Evolutionary conservation across 2,113 vertebrate genomes (phyloP).

Genomic region (Octodon degus): DNA sequence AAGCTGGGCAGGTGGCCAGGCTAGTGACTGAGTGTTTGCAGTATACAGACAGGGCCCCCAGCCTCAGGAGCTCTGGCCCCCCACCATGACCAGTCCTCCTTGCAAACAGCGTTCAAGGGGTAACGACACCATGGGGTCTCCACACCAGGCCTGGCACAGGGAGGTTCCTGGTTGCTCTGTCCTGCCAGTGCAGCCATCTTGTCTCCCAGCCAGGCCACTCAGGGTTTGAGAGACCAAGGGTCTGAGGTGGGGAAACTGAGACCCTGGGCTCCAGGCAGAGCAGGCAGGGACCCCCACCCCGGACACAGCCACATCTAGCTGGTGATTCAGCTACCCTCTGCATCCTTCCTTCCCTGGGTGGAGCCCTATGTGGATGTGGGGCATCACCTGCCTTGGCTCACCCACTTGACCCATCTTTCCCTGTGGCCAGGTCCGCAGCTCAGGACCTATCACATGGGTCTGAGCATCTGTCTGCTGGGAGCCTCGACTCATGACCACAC

Average conservation of each 20-base stretch:
- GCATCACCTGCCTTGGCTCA: not conserved
- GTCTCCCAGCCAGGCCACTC: not conserved
- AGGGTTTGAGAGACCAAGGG: not conserved
- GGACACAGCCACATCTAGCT: not conserved
- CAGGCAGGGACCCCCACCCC: not conserved
- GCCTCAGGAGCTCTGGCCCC: not conserved
- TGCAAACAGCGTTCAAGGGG: not conserved
- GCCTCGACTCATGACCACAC: not conserved
- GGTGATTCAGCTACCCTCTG: not conserved
- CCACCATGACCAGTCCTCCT: not conserved
- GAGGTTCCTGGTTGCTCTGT: not conserved
- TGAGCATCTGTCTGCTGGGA: not conserved
- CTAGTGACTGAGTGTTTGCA: not conserved
- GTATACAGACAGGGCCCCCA: not conserved
- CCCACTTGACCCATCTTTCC: not conserved
- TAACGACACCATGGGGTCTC: not conserved
- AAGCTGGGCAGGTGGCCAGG: not conserved
- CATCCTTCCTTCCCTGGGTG: not conserved
- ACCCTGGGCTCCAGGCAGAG: not conserved
- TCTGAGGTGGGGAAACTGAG: not conserved
- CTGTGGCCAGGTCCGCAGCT: not conserved
- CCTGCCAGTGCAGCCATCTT: not conserved
- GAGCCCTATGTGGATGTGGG: not conserved
- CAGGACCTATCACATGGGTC: not conserved
- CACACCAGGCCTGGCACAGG: not conserved